A percentile compares a stretch with the other conserved stretches of the same genome.
These are phyloP conservation scores for Atractosteus spatula DNA, from an alignment of 2,113 vertebrate genomes.

Conservation along the genomic window DNA sequence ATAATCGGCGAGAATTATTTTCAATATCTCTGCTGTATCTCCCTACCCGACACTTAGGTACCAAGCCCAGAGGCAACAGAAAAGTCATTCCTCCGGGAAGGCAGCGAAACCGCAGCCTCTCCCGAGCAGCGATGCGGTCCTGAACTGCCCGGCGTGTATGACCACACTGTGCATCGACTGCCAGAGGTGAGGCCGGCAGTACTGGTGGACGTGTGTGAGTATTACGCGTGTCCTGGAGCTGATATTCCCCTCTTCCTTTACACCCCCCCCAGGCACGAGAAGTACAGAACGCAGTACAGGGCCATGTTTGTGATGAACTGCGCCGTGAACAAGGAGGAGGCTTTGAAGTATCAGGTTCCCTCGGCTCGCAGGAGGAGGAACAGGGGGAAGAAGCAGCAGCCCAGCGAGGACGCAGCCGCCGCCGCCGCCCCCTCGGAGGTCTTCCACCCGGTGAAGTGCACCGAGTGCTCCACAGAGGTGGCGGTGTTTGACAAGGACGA, in stretches of 20 bases:
- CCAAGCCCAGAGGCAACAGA: constrained; percentile 45
- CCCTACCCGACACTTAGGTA: constrained; percentile 60
- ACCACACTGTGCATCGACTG: constrained; percentile 92
- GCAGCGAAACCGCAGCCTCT: constrained; percentile 39
- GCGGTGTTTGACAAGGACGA: constrained; percentile 92
- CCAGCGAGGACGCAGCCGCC: constrained; percentile 22
- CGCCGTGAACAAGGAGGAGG: constrained; percentile 78
- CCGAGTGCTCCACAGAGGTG: constrained; percentile 88
- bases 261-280: constrained; percentile 80
- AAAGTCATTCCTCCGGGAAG: not conserved
- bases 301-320: constrained; percentile 99
- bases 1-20: too few relatives aligned
- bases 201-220: too few relatives aligned
- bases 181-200: constrained; percentile 73
- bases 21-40: too few relatives aligned
- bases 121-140: constrained; percentile 85
- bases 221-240: too few relatives aligned
- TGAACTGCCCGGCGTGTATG: constrained; percentile 97
- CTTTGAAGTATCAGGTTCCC: constrained; percentile 73
- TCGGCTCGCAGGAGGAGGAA: constrained; percentile 60
- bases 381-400: constrained; percentile 60
- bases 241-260: constrained; percentile 15
- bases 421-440: constrained; percentile 55
- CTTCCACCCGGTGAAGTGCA: constrained; percentile 87
- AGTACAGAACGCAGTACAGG: constrained; percentile 90